These are phyloP conservation scores for Alca torda DNA, from an alignment of 2,797 vertebrate genomes.

Conservation along the genomic window DNA sequence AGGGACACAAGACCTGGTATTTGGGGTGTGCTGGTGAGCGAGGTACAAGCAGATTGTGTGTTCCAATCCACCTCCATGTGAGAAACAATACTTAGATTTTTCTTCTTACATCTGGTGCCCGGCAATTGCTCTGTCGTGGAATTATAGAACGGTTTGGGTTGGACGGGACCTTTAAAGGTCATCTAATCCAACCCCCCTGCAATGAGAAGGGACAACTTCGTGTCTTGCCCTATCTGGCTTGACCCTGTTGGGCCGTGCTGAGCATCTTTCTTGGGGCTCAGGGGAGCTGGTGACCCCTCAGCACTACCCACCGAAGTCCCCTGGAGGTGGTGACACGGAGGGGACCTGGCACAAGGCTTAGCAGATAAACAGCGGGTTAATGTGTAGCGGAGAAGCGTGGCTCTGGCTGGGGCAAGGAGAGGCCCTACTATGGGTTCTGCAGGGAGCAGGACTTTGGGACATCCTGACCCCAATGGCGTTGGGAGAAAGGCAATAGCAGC, in stretches of 20 bases:
- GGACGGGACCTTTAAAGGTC: background rate
- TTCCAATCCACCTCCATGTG: background rate
- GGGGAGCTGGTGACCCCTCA: background rate
- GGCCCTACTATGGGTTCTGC: background rate
- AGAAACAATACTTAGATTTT: no score
- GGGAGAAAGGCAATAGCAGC: background rate
- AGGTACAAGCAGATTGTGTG: background rate
- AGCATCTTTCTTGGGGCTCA: background rate
- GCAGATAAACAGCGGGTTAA: background rate
- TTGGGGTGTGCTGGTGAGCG: background rate
- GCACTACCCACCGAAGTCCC: background rate
- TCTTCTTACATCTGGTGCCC: background rate
- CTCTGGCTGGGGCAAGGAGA: background rate
- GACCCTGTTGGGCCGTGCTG: background rate
- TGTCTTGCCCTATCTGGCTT: background rate
- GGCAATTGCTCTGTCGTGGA: background rate
- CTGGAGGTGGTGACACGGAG: background rate
- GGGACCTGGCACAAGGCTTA: rapidly evolving
- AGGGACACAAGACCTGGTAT: rapidly evolving
- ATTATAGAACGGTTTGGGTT: background rate
- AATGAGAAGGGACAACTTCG: background rate
- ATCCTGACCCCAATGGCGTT: rapidly evolving
- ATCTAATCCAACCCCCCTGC: background rate
- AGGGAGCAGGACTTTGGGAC: background rate
- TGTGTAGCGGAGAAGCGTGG: background rate